These are phyloP conservation scores for Hirtodrosophila confusa DNA, from an alignment of 2,888 invertebrate genomes.

Conservation along the genomic window DNA sequence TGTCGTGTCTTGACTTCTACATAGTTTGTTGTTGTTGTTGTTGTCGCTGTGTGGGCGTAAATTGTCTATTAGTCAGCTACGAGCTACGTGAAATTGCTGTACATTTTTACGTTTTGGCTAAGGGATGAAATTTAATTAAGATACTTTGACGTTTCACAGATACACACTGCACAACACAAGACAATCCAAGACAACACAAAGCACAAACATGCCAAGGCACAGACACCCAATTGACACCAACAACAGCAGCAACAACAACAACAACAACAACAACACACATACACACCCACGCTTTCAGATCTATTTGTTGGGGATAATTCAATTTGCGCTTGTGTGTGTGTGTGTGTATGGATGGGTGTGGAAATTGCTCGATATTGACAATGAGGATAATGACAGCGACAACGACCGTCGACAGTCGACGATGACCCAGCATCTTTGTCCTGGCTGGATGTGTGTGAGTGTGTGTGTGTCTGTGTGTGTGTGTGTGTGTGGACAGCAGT, in stretches of 20 bases:
- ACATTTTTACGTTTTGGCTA: slow-evolving; percentile 75
- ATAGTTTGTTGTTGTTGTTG: slow-evolving; percentile 20
- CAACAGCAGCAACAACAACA: slow-evolving; percentile 36
- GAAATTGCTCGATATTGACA: slow-evolving; percentile 60
- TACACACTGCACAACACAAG: slow-evolving; percentile 61
- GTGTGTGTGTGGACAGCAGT: slow-evolving; percentile 10
- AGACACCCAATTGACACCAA: slow-evolving; percentile 66
- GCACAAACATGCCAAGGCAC: slow-evolving; percentile 51
- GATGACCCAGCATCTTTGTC: slow-evolving; percentile 64
- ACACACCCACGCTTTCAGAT: slow-evolving; percentile 26
- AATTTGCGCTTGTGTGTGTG: slow-evolving; percentile 47
- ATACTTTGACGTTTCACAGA: slow-evolving; percentile 79
- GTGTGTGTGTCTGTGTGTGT: slow-evolving; percentile 6
- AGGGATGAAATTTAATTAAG: slow-evolving; percentile 83
- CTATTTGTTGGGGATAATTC: slow-evolving; percentile 68
- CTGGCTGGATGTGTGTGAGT: background rate
- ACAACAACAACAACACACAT: slow-evolving; percentile 11
- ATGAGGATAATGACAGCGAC: slow-evolving; percentile 56
- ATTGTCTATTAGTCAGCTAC: slow-evolving; percentile 79
- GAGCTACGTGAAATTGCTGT: slow-evolving; percentile 74
- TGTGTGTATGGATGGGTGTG: slow-evolving; percentile 35
- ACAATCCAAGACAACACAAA: slow-evolving; percentile 58
- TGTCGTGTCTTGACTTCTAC: slow-evolving; percentile 45
- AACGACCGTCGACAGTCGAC: slow-evolving; percentile 49
- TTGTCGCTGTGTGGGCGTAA: slow-evolving; percentile 63